Conservation (phyloP, 2,888 invertebrate genomes). For the Cylloceria caligata region DNA sequence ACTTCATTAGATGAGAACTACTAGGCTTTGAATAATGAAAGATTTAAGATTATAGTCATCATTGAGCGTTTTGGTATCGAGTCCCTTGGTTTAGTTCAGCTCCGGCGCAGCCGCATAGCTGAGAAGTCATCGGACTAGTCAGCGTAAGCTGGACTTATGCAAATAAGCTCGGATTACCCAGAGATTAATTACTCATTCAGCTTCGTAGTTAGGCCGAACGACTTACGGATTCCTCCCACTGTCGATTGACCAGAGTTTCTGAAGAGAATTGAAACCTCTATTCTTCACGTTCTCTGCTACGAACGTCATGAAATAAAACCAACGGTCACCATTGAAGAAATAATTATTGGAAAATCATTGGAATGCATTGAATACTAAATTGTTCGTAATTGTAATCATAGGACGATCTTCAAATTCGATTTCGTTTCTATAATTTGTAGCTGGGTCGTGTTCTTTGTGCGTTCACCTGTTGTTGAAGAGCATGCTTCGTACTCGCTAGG, state of each 20-base stretch:
- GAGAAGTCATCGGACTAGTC: slow-evolving; percentile 72
- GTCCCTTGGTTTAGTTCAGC: neutral
- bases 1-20: too few relatives aligned
- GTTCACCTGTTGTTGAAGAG: too few relatives aligned
- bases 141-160: slow-evolving; percentile 78
- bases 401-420: too few relatives aligned
- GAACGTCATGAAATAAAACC: too few relatives aligned
- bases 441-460: too few relatives aligned
- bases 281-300: neutral
- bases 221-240: slow-evolving; percentile 69
- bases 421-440: too few relatives aligned
- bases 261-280: slow-evolving; percentile 28
- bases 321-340: too few relatives aligned
- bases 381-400: too few relatives aligned
- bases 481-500: too few relatives aligned
- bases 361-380: too few relatives aligned
- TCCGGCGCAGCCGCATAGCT: slow-evolving; percentile 1
- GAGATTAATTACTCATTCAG: slow-evolving; percentile 81
- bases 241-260: slow-evolving; percentile 53
- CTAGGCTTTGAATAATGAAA: neutral
- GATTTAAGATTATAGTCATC: neutral
- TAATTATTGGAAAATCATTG: too few relatives aligned
- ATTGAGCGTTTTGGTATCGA: neutral
- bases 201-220: slow-evolving; percentile 72
- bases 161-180: slow-evolving; percentile 76